Percentiles rank a stretch among this genome's conserved stretches.
These are phyloP conservation scores for Pseudolaguvia tuberculata DNA, from an alignment of 2,113 vertebrate genomes.

Conservation along the genomic window DNA sequence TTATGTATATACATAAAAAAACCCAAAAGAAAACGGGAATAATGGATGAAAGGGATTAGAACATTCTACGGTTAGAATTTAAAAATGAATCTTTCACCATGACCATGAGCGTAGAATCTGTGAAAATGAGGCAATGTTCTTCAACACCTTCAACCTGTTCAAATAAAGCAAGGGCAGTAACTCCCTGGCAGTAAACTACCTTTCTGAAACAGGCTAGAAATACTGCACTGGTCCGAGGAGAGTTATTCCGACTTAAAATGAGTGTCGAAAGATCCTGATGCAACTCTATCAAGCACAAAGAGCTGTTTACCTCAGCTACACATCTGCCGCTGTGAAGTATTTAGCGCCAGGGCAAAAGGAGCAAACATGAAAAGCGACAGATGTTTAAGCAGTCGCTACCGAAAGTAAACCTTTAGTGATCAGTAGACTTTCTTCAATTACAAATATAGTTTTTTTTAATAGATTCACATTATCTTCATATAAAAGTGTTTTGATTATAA, in stretches of 20 bases:
- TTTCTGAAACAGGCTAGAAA: conserved; percentile 44
- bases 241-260: neutral
- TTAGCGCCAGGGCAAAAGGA: conserved; percentile 48
- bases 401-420: conserved; percentile 58
- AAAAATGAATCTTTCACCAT: neutral
- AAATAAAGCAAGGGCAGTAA: neutral
- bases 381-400: conserved; percentile 51
- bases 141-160: conserved; percentile 10
- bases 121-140: conserved; percentile 8
- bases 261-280: neutral
- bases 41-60: neutral
- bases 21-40: neutral
- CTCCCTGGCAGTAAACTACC: conserved; percentile 1
- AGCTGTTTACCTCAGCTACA: conserved; percentile 8
- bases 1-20: neutral
- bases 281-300: neutral
- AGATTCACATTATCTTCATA: conserved; percentile 78
- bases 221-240: conserved; percentile 51
- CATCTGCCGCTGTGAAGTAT: conserved; percentile 22
- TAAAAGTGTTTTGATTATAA: conserved; percentile 59
- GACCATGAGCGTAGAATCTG: neutral
- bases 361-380: conserved; percentile 43
- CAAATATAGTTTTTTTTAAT: conserved; percentile 54
- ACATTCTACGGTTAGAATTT: too few relatives aligned
- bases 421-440: conserved; percentile 69